Base-by-base conservation (phyloP, 2,888 invertebrate species). In the Spisula solida region DNA sequence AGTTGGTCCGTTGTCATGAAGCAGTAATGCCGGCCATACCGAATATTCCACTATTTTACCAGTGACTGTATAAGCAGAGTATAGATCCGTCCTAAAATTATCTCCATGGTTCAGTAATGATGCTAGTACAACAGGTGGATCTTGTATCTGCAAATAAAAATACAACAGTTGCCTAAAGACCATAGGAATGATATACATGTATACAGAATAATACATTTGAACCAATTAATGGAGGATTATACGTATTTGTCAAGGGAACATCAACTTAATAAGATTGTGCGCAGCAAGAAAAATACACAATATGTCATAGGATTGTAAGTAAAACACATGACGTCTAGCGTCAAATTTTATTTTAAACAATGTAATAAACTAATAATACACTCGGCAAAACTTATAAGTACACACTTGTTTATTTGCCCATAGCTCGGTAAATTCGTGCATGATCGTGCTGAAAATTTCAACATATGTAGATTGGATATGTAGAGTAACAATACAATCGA, bases 1-100 rank as follows among this genome's bases (percentile, higher is more conserved):
- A 55, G 55, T 34, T 16, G 81, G 55, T 25, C 81, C 81, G 25
- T 51, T 29, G 6, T 51, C 51, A 55, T 51, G 51, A 25, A 55
- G 47, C 10, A 55, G 55, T 31, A 81, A 55, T 20, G 81, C 81
- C 16, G 81, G 81, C 51, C 51, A 81, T 6, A 81, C 81, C 5
- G 8, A 18, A 81, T n/a, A 81, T 1, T 51, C 29, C 12, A 51
- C n/a, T 18, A 47, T 0, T 25, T 34, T 51, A 18, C 81, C 81
- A 55, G 20, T 55, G 16, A 18, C 29, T 2, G 29, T 81, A 20
- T 81, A 81, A 29, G 81, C 29, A 18, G 31, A 55, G 31, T 81
- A 81, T 16, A 81, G 25, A 29, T 55, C 55, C 16, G 47, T 25
- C 29, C 29, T n/a, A 16, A 81, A 34, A 1, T 2, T 31, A 0